Percentiles rank a stretch among this genome's conserved stretches.
Evolutionary conservation across 2,113 vertebrate genomes (phyloP).

Genomic region (Anseranas semipalmata): DNA sequence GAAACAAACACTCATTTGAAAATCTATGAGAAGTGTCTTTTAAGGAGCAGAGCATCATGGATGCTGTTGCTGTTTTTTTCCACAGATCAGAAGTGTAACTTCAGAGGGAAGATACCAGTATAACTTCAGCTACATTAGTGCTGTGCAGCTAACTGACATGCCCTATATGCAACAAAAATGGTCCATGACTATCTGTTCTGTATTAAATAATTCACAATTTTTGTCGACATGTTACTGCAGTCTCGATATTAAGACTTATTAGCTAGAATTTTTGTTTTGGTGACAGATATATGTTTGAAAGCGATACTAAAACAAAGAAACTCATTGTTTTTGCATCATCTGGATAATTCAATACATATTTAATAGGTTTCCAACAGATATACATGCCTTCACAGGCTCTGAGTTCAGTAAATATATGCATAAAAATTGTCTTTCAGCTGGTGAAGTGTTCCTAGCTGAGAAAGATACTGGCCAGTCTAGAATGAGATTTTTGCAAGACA

Average conservation of each 20-base stretch:
- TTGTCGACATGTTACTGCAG: slow-evolving; percentile 16
- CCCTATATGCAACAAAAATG: neutral
- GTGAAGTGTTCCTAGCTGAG: slow-evolving; percentile 5
- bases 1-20: neutral
- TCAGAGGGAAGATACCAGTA: neutral
- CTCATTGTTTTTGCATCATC: neutral
- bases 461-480: neutral
- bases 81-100: neutral
- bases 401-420: slow-evolving; percentile 8
- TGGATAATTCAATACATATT: slow-evolving; percentile 52
- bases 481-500: neutral
- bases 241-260: neutral
- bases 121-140: neutral
- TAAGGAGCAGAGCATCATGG: neutral
- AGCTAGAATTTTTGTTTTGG: neutral
- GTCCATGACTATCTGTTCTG: neutral
- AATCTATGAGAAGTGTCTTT: neutral
- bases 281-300: slow-evolving; percentile 18
- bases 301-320: slow-evolving; percentile 11
- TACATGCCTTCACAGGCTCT: neutral
- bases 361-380: slow-evolving; percentile 34
- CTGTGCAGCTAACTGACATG: neutral
- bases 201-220: slow-evolving; percentile 45
- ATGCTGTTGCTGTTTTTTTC: neutral
- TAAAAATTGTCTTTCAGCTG: neutral